These are phyloP conservation scores for Caenorhabditis sp. DNA, from an alignment of 2,888 invertebrate species.

Conservation along the genomic window DNA sequence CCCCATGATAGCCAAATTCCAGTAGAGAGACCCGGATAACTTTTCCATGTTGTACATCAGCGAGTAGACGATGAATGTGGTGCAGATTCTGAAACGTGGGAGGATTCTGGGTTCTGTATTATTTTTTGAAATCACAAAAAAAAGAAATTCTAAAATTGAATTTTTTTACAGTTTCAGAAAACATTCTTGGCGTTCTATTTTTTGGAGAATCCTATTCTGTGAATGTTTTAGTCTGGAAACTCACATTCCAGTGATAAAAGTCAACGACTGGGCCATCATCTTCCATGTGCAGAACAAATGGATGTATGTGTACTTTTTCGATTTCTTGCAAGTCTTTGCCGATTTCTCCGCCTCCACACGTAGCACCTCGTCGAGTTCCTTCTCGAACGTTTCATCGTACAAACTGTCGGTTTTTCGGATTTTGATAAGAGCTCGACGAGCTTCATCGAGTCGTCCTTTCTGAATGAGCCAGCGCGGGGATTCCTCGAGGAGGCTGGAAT, in stretches of 20 bases:
- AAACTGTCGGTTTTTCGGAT: slow-evolving; percentile 59
- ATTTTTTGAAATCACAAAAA: no score
- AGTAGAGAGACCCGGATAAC: slow-evolving; percentile 64
- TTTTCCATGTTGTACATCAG: slow-evolving; percentile 70
- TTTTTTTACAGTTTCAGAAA: no score
- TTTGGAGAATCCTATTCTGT: no score
- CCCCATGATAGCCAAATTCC: slow-evolving; percentile 66
- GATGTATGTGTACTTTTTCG: slow-evolving; percentile 66
- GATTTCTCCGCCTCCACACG: slow-evolving; percentile 47
- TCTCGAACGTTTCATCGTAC: slow-evolving; percentile 48
- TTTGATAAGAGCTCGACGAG: slow-evolving; percentile 37
- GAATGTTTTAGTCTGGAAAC: no score
- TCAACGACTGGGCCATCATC: slow-evolving; percentile 65
- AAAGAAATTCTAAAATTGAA: no score
- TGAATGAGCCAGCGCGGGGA: slow-evolving; percentile 67
- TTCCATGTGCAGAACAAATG: slow-evolving; percentile 70
- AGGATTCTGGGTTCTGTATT: no score
- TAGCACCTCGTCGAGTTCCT: slow-evolving; percentile 51
- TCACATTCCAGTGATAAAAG: slow-evolving; percentile 67
- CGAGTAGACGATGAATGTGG: slow-evolving; percentile 64
- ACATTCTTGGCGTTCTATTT: no score
- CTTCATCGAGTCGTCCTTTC: slow-evolving; percentile 59
- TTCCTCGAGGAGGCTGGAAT: slow-evolving; percentile 62
- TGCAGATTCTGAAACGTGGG: slow-evolving; percentile 58
- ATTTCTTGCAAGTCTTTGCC: slow-evolving; percentile 42